phyloP scores from a whole-genome alignment of 2,888 invertebrate species.

The Scaptomyza polygonia region DNA sequence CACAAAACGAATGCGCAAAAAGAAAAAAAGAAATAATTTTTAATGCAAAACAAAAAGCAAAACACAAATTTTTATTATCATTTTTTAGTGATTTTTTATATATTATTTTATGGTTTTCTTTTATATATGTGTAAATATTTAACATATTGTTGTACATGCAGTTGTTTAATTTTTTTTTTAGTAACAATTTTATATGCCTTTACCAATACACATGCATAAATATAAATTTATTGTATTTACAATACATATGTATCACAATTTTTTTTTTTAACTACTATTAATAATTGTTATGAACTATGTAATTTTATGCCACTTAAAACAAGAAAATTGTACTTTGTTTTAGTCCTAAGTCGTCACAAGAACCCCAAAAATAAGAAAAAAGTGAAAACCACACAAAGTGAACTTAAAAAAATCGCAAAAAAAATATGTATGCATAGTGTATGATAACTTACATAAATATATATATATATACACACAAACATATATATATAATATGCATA shows the following conservation, averaged over 20 bases:
- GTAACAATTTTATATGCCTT: constrained; percentile 30
- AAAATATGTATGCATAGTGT: no score
- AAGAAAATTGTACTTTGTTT: constrained; percentile 59
- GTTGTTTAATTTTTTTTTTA: constrained; percentile 19
- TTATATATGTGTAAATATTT: constrained; percentile 55
- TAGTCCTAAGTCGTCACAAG: constrained; percentile 65
- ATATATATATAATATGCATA: constrained; percentile 35
- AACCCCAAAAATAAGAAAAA: constrained; percentile 29
- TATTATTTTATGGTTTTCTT: constrained; percentile 12
- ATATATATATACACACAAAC: constrained; percentile 33
- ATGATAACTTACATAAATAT: constrained; percentile 13
- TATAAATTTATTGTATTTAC: constrained; percentile 11
- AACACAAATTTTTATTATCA: background rate
- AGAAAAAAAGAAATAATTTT: constrained; percentile 8
- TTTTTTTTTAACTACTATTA: constrained; percentile 65
- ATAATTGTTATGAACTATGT: constrained; percentile 68
- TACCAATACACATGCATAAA: constrained; percentile 15
- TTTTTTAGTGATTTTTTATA: constrained; percentile 10
- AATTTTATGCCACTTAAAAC: constrained; percentile 43
- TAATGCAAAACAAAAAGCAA: background rate
- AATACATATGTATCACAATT: constrained; percentile 22
- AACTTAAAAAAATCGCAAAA: constrained; percentile 15
- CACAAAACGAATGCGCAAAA: constrained; percentile 65
- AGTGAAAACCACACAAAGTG: constrained; percentile 15
- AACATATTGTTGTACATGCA: constrained; percentile 47